Conservation (phyloP, 2,797 vertebrate genomes). For the Eospalax fontanierii region DNA sequence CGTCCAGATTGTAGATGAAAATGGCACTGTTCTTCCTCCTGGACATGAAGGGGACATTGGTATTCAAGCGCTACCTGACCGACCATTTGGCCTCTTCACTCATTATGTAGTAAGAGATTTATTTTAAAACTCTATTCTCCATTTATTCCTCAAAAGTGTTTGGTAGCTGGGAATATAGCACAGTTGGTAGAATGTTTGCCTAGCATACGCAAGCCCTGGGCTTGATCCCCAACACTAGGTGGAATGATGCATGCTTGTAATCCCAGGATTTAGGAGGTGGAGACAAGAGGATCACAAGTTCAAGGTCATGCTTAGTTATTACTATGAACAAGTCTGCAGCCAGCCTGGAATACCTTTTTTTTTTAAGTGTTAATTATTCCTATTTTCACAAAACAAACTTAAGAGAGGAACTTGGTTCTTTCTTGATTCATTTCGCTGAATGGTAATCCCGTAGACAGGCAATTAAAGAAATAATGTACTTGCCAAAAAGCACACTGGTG, state of each 20-base stretch:
- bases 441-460: neutral
- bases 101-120: conserved; percentile 90
- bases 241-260: neutral
- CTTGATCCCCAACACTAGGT: too few relatives aligned
- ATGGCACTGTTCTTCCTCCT: conserved; percentile 87
- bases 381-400: neutral
- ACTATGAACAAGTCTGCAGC: neutral
- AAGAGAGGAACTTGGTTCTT: neutral
- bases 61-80: conserved; percentile 89
- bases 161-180: neutral
- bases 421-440: neutral
- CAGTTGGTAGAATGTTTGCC: too few relatives aligned
- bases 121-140: conserved; percentile 54
- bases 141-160: conserved; percentile 54
- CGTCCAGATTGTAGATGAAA: conserved; percentile 91
- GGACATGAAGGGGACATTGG: conserved; percentile 92
- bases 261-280: neutral
- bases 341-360: neutral
- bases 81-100: conserved; percentile 91
- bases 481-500: neutral
- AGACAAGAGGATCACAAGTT: neutral
- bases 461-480: conserved; percentile 5
- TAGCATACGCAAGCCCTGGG: too few relatives aligned
- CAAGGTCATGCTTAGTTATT: neutral
- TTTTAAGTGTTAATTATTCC: too few relatives aligned